phyloP scores from a whole-genome alignment of 2,888 invertebrate genomes.

The Platycheirus rosarum region DNA sequence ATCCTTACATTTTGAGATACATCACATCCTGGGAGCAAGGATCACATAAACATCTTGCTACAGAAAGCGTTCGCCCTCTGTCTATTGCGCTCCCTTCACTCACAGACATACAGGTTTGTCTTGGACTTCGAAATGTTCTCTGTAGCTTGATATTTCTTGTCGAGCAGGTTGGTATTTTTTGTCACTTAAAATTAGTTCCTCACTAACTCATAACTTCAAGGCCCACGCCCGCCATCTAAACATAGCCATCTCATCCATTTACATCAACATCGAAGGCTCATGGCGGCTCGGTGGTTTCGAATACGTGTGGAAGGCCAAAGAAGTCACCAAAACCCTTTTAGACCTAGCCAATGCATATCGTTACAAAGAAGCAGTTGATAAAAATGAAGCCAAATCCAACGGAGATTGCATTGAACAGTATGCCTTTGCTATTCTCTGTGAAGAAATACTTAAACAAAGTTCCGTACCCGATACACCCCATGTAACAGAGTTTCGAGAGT shows the following conservation, averaged over 20 bases:
- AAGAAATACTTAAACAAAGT: conserved; percentile 86
- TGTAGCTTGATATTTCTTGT: conserved; percentile 92
- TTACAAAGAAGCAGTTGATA: conserved; percentile 88
- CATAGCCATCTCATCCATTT: conserved; percentile 90
- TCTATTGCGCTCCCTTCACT: conserved; percentile 86
- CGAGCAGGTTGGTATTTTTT: conserved; percentile 84
- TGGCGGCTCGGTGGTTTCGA: conserved; percentile 96
- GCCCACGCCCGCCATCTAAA: conserved; percentile 92
- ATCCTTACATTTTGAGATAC: conserved; percentile 93
- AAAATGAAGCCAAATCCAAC: conserved; percentile 85
- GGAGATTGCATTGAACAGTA: conserved; percentile 88
- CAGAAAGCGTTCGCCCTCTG: conserved; percentile 92
- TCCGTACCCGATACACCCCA: conserved; percentile 86
- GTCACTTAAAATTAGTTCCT: neutral
- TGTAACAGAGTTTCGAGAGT: conserved; percentile 87
- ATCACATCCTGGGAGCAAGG: conserved; percentile 91
- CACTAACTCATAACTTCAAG: conserved; percentile 80
- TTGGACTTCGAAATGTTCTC: conserved; percentile 91
- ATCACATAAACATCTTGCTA: conserved; percentile 89
- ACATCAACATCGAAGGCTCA: conserved; percentile 91
- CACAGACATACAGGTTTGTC: conserved; percentile 91
- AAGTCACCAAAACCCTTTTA: conserved; percentile 86
- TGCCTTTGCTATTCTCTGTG: conserved; percentile 89
- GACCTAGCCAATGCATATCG: conserved; percentile 87
- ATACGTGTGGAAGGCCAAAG: conserved; percentile 88